Evolutionary conservation across 2,888 invertebrate species (phyloP).

Genomic region (Urechis unicinctus): DNA sequence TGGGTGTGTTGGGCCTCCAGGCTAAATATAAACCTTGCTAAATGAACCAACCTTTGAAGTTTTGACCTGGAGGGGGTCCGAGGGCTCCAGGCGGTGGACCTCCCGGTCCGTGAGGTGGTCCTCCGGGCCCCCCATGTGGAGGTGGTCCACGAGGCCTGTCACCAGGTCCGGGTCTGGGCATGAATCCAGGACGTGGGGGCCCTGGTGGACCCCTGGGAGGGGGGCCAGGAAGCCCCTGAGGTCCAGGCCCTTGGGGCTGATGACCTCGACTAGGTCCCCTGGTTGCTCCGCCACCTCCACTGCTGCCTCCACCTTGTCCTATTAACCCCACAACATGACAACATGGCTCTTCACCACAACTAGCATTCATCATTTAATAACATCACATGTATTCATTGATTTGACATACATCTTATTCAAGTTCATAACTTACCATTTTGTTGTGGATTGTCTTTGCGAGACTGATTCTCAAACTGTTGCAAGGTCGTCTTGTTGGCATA

Average conservation of each 20-base stretch:
- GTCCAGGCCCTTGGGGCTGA: slow-evolving; percentile 49
- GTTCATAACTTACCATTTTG: slow-evolving; percentile 6
- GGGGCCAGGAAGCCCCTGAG: slow-evolving; percentile 7
- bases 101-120: slow-evolving; percentile 6
- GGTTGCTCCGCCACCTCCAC: no score
- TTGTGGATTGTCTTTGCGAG: slow-evolving; percentile 11
- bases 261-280: no score
- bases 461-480: slow-evolving; percentile 8
- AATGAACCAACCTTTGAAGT: no score
- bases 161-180: slow-evolving; percentile 48
- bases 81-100: slow-evolving; percentile 51
- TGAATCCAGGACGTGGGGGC: slow-evolving; percentile 40
- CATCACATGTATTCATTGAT: no score
- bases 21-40: no score
- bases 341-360: no score
- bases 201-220: background rate
- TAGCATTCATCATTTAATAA: no score
- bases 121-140: slow-evolving; percentile 13
- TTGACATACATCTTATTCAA: no score
- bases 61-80: background rate
- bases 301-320: no score
- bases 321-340: no score
- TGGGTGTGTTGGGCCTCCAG: no score
- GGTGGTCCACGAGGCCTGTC: slow-evolving; percentile 40
- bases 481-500: slow-evolving; percentile 67